Percentiles rank a stretch among this genome's conserved stretches.
Conservation (phyloP, 64 coral and sea anemone genomes). For the Montipora efflorescens region DNA sequence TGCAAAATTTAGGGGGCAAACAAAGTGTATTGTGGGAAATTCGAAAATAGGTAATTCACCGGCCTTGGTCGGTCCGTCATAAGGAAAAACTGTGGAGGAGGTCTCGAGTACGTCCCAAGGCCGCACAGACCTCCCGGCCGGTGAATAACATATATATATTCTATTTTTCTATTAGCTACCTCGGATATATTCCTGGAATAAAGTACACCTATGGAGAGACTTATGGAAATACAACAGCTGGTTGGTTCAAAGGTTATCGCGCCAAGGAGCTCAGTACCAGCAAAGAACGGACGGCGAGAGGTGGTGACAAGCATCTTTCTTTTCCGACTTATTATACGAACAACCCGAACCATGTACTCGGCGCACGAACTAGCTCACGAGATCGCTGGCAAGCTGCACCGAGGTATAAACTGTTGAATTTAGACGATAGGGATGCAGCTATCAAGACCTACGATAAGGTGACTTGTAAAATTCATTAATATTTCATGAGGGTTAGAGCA, state of each 20-base stretch:
- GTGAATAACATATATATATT: no score
- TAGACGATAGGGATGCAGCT: conserved; percentile 63
- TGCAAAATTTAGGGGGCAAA: no score
- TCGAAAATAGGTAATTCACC: no score
- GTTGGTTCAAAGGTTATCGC: conserved; percentile 90
- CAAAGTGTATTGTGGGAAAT: no score
- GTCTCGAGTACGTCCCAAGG: no score
- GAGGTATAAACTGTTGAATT: conserved; percentile 83
- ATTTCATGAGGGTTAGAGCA: no score
- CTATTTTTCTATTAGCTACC: conserved; percentile 50
- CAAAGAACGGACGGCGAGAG: conserved; percentile 83
- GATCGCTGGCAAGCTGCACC: conserved; percentile 90
- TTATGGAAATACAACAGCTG: conserved; percentile 80
- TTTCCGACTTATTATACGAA: conserved; percentile 92
- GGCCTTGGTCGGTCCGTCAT: no score
- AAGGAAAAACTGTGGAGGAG: no score
- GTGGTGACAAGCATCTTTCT: conserved; percentile 81
- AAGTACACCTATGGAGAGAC: conserved; percentile 89
- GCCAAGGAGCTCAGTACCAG: conserved; percentile 82
- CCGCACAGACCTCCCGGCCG: no score
- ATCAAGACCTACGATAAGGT: conserved; percentile 81
- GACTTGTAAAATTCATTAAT: not conserved
- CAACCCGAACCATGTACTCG: conserved; percentile 90
- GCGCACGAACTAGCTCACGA: conserved; percentile 79
- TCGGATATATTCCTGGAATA: conserved; percentile 81